Evolutionary conservation across 92 coral and sea anemone genomes (phyloP), one percentile per base, ranked within the genome.

Genomic region (Parazoanthus darwini): DNA sequence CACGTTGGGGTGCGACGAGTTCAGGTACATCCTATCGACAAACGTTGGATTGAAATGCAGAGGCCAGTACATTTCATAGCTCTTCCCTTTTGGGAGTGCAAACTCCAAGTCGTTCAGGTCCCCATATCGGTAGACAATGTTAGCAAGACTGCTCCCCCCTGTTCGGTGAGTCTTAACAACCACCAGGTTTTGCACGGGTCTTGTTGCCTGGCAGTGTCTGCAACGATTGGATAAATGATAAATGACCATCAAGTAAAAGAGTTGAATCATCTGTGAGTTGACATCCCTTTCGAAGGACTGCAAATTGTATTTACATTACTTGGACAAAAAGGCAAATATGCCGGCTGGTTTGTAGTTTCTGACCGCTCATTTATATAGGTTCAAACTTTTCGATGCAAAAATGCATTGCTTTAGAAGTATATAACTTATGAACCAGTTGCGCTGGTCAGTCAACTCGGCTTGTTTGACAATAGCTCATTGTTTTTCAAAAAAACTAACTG

Each of bases 31-130:
- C 39, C 92, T 88, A 75, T 97, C 98, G 15, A 95, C 94, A 85
- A 94, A 97, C 74, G 97, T 95, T 18, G 99, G 97, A 85, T 95
- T 92, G 77, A 95, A 97, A 59, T 87, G 91, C 9, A 95, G 79
- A 22, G 99, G 99, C 97, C 98, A 94, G 85, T 95, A 97, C 51
- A 87, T 90, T 36, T 95, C 94, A 89, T 92, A 97, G 67, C 90
- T 91, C 56, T 77, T 71, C 59, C 89, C 92, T 63, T 97, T 97
- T 22, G 99, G 98, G 80, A 97, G 90, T 38, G 98, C 99, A 82
- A 97, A 94, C 39, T 94, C 92, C 81, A 95, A 92, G 75, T 92
- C 88, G 91, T 97, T 95, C 71, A 94, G 85, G 86, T 95, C 99
- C 8, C 99, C 99, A 46, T 95, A 95, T 89, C 98, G 90, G 90